Percentiles rank a stretch among this genome's conserved stretches.
These are phyloP conservation scores for Aporophyla lueneburgensis DNA, from an alignment of 2,888 invertebrate species.

Conservation along the genomic window DNA sequence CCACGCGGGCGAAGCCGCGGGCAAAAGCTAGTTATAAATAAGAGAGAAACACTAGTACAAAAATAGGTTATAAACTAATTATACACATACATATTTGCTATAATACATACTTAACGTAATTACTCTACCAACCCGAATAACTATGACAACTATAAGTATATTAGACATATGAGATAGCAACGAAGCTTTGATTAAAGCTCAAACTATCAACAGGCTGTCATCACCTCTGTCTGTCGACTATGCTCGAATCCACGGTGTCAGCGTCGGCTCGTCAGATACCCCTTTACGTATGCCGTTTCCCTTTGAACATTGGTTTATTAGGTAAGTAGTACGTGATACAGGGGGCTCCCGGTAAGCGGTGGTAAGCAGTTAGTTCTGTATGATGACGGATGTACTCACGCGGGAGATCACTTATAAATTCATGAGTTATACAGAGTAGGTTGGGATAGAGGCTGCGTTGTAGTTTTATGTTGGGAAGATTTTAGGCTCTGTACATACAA, in stretches of 20 bases:
- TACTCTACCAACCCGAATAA: neutral
- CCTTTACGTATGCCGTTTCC: constrained; percentile 36
- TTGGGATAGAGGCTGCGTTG: constrained; percentile 3
- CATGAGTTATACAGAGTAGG: constrained; percentile 41
- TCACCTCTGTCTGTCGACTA: neutral
- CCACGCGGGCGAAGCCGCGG: no score
- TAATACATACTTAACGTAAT: neutral
- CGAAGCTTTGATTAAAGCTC: neutral
- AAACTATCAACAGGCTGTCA: neutral
- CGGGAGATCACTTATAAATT: constrained; percentile 51
- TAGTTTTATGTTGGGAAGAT: neutral
- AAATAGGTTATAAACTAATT: no score
- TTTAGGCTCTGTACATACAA: neutral
- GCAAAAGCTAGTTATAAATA: no score
- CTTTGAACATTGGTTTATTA: constrained; percentile 49
- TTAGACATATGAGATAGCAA: neutral
- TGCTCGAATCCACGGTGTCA: neutral
- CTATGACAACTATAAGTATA: neutral
- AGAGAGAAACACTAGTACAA: no score
- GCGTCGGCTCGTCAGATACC: neutral
- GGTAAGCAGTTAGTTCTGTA: constrained; percentile 45
- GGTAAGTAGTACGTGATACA: constrained; percentile 46
- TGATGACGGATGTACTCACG: constrained; percentile 51
- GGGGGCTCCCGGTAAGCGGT: constrained; percentile 34
- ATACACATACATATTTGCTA: no score